Base-by-base conservation (phyloP, 2,113 vertebrate genomes). In the Hassar affinis region DNA sequence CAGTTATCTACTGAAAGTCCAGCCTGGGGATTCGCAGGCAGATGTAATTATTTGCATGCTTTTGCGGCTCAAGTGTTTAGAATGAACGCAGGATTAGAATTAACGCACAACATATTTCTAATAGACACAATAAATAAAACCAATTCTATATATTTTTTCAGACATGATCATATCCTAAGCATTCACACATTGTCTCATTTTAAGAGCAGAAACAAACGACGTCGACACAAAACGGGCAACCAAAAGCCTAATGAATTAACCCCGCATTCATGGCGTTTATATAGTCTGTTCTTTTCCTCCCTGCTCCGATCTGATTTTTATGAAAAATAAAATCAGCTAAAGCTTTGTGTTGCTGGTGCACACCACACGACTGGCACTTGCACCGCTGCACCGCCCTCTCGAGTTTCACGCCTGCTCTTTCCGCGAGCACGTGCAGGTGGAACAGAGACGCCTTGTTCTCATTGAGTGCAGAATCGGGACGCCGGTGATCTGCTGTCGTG, bases 381-480 rank as follows among this genome's bases (percentile, higher is more conserved):
- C 38, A 25, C 85, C 35, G 85, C n/a, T n/a, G n/a, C 80, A 68
- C 78, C 77, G 51, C 38, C 83, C 87, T 86, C 85, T 93, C 89
- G 85, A 61, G 68, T 91, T 92, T 85, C 92, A 35, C 49, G 18
- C 75, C 25, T 61, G 38, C 45, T 45, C 91, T 86, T 90, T n/a
- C 51, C 51, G 35, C 69, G 45, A 45, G 78, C 52, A 59, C 66
- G 66, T 72, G 30, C 49, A 80, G 57, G 52, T 72, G 79, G 79
- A 89, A 91, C 88, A 89, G 86, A 90, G 85, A 54, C n/a, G 64
- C 85, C 83, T 89, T 90, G 89, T 90, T 88, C 80, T 82, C 84
- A 4, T 5, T 66, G 83, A 85, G 86, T 59, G 54, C 72, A 45
- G 62, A 59, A 62, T 54, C 61, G 52, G 64, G 83, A 62, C 86